Evolutionary conservation across 2,888 invertebrate genomes (phyloP), one percentile per base, ranked within the genome.

Genomic region (Parnassius mnemosyne): DNA sequence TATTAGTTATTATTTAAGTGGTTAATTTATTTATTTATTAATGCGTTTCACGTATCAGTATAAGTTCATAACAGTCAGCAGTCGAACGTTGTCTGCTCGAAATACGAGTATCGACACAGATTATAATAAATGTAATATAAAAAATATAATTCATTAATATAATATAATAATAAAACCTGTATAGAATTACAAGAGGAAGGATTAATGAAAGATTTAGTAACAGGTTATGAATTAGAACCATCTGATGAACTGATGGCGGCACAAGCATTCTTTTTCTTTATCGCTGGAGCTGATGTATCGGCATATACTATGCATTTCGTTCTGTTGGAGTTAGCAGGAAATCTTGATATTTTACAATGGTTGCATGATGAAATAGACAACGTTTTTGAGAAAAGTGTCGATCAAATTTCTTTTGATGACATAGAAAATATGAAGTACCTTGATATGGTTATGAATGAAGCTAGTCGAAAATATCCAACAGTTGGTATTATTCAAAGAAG

Each of bases 181-280:
- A 34, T 78, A 12, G 68, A 68, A 49, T 57, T 77, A 41, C 72
- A 75, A 66, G 66, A 69, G 0, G 60, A 64, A 53, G 70, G 69
- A 13, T 43, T 65, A 58, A 65, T 74, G 62, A 50, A 54, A 12
- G 71, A 74, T 63, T 10, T 25, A n/a, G 49, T 44, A 9, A 70
- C 69, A 10, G 69, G 68, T 0, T 70, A 66, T 47, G 63, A 72
- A 44, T 47, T 70, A 10, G 71, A 77, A n/a, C 65, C 78, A 7
- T 75, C 76, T 2, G 74, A 80, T 11, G 71, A 71, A 70, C 13
- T 87, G 1, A 50, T 90, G 41, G 84, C 87, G 3, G 85, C 89
- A 2, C 90, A 92, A 69, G 86, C 87, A 0, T 87, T 92, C 58
- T 83, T 90, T 66, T 92, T 92, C 63, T 89, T 89, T 47, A 13